phyloP scores from a whole-genome alignment of 2,797 vertebrate species.

The Karalla daura region DNA sequence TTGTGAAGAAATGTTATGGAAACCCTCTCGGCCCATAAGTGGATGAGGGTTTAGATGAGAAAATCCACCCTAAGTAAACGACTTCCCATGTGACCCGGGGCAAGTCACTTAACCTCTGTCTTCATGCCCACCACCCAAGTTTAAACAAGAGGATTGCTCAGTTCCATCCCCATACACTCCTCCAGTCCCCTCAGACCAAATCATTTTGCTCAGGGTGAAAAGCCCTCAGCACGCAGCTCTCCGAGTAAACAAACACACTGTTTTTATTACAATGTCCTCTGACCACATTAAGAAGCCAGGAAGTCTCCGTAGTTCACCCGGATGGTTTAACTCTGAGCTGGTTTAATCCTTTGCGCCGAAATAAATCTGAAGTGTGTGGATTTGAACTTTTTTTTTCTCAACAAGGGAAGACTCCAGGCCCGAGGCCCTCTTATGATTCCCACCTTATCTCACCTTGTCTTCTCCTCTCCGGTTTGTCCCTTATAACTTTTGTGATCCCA shows the following conservation, averaged over 20 bases:
- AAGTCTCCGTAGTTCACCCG: neutral
- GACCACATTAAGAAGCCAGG: neutral
- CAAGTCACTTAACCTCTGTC: conserved; percentile 86
- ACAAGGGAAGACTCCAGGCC: neutral
- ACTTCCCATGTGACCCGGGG: conserved; percentile 82
- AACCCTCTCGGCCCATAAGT: conserved; percentile 53
- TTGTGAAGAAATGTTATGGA: conserved; percentile 32
- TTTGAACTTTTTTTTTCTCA: neutral
- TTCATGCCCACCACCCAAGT: conserved; percentile 77
- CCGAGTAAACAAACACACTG: conserved; percentile 57
- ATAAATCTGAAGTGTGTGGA: neutral
- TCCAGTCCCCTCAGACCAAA: conserved; percentile 70
- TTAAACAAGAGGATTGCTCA: conserved; percentile 81
- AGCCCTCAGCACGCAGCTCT: conserved; percentile 56
- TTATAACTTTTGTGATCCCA: conserved; percentile 85
- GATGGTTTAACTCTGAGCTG: neutral
- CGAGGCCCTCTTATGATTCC: conserved; percentile 23
- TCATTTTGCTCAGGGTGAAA: conserved; percentile 76
- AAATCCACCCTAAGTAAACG: conserved; percentile 82
- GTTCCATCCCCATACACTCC: conserved; percentile 72
- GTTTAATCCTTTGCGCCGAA: neutral
- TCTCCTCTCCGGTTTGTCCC: conserved; percentile 54
- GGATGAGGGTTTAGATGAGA: conserved; percentile 74
- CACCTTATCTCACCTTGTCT: conserved; percentile 58
- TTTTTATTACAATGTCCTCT: conserved; percentile 27